phyloP scores from a whole-genome alignment of 2,888 invertebrate species.

The Drosophila kambysellisi region DNA sequence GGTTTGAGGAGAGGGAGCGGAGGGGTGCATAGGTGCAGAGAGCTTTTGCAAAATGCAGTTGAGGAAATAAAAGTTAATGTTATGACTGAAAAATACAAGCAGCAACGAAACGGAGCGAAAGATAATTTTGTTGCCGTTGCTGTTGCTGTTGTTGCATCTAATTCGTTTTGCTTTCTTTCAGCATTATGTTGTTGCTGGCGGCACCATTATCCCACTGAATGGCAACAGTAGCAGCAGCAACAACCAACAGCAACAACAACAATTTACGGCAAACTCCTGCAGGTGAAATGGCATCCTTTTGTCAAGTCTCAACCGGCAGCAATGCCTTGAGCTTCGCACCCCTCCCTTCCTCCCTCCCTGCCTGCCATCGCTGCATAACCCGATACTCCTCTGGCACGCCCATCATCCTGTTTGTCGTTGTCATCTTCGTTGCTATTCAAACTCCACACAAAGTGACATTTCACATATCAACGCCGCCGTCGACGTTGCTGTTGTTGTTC shows the following conservation, averaged over 20 bases:
- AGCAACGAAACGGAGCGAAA: constrained; percentile 57
- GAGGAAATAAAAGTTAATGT: constrained; percentile 77
- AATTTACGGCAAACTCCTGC: constrained; percentile 70
- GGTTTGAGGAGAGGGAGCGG: not conserved
- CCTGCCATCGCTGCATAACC: not conserved
- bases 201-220: constrained; percentile 61
- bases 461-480: constrained; percentile 73
- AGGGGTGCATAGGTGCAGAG: not conserved
- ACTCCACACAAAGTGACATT: constrained; percentile 78
- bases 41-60: constrained; percentile 54
- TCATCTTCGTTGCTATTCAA: constrained; percentile 74
- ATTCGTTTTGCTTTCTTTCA: constrained; percentile 72
- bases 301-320: constrained; percentile 65
- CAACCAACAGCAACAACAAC: constrained; percentile 38
- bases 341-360: not conserved
- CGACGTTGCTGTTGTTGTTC: constrained; percentile 18
- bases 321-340: constrained; percentile 47
- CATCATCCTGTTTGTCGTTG: constrained; percentile 57
- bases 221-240: constrained; percentile 23
- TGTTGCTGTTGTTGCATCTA: constrained; percentile 62
- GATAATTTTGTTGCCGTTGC: constrained; percentile 64
- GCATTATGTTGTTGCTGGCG: constrained; percentile 60
- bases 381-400: constrained; percentile 33
- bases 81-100: constrained; percentile 67
- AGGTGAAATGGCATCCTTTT: constrained; percentile 77